phyloP scores from a whole-genome alignment of 2,888 invertebrate genomes.

The Danaus chrysippus region DNA sequence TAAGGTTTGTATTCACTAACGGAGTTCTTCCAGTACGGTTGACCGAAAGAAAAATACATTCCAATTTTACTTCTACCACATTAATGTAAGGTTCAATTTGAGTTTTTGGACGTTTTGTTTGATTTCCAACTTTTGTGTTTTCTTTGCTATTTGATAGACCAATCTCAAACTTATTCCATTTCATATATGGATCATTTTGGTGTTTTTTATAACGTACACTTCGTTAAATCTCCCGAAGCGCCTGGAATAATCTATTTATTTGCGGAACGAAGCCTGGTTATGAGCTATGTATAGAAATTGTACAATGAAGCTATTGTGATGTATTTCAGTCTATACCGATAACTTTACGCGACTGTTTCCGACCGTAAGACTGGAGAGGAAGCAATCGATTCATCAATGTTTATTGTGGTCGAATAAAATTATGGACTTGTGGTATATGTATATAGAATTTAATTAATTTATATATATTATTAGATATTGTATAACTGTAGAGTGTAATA shows the following conservation, averaged over 20 bases:
- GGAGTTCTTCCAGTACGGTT: conserved; percentile 12
- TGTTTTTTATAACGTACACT: conserved; percentile 17
- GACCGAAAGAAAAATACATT: conserved; percentile 10
- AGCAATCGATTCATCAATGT: neutral
- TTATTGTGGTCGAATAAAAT: neutral
- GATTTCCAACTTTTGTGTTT: conserved; percentile 12
- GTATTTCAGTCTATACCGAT: conserved; percentile 13
- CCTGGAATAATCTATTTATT: conserved; percentile 36
- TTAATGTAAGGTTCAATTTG: conserved; percentile 17
- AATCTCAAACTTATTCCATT: conserved; percentile 18
- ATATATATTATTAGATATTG: no score
- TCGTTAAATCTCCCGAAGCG: conserved; percentile 31
- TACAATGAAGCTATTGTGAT: conserved; percentile 24
- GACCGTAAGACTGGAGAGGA: neutral
- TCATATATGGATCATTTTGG: conserved; percentile 15
- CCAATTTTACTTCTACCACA: conserved; percentile 8
- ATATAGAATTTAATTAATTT: no score
- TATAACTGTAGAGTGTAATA: no score
- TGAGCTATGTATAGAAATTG: conserved; percentile 26
- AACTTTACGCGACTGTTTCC: conserved; percentile 4
- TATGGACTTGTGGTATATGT: no score
- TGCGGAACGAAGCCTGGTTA: conserved; percentile 28
- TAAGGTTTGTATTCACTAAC: conserved; percentile 21
- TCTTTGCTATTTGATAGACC: conserved; percentile 11
- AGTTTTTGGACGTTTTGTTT: conserved; percentile 11